A percentile compares a stretch with the other conserved stretches of the same genome.
These are phyloP conservation scores for Tetrao urogallus DNA, from an alignment of 2,113 vertebrate genomes.

Conservation along the genomic window DNA sequence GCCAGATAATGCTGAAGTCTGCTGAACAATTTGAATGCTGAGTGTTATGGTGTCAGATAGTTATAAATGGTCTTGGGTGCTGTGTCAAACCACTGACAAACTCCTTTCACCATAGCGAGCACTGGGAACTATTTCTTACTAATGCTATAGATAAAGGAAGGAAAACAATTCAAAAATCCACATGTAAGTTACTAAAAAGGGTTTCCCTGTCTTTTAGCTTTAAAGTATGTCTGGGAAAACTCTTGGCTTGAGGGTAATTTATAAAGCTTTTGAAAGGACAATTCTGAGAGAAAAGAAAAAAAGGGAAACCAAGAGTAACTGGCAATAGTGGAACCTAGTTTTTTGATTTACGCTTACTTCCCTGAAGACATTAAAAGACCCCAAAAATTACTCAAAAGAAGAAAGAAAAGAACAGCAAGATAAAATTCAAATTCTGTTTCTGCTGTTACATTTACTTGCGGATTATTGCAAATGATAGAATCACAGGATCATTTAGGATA, in stretches of 20 bases:
- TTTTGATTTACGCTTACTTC: background rate
- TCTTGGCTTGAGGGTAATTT: background rate
- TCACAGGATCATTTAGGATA: background rate
- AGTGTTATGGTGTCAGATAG: background rate
- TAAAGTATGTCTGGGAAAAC: slow-evolving; percentile 32
- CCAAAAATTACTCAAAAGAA: background rate
- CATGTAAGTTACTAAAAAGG: slow-evolving; percentile 49
- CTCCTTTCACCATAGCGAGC: background rate
- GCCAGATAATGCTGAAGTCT: background rate
- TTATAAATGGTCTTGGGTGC: slow-evolving; percentile 3
- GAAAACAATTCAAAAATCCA: slow-evolving; percentile 23
- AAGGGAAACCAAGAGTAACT: background rate
- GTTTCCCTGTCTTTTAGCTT: background rate
- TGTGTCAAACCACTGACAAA: background rate
- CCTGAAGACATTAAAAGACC: background rate
- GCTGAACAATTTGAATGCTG: background rate
- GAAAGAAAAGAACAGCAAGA: background rate
- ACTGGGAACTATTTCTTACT: background rate
- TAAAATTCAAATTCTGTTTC: background rate
- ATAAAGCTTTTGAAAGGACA: background rate
- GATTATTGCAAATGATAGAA: background rate
- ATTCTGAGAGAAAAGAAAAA: background rate
- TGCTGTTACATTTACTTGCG: background rate
- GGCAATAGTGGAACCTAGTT: background rate
- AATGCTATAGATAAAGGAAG: slow-evolving; percentile 30